These are phyloP conservation scores for Oplegnathus fasciatus DNA, from an alignment of 2,113 vertebrate genomes.

Conservation along the genomic window DNA sequence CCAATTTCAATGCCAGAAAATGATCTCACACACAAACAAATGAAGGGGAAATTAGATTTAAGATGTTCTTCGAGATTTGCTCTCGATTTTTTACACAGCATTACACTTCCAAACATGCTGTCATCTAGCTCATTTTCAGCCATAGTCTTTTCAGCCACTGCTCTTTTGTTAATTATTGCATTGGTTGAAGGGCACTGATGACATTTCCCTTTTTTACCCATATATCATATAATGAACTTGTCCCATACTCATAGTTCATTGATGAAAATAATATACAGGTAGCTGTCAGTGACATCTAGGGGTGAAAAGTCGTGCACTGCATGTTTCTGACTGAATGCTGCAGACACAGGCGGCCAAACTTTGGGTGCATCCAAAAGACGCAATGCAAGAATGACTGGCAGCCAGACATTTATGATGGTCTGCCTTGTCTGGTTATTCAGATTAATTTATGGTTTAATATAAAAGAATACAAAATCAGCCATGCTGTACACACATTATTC, in stretches of 20 bases:
- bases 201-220: neutral
- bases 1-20: slow-evolving; percentile 49
- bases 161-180: neutral
- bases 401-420: neutral
- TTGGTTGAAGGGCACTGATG: neutral
- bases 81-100: neutral
- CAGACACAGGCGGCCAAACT: neutral
- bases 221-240: slow-evolving; percentile 1
- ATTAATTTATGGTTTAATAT: neutral
- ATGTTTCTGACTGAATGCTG: slow-evolving; percentile 12
- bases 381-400: neutral
- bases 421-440: neutral
- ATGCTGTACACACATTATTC: neutral
- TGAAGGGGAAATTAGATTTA: slow-evolving; percentile 8
- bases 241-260: neutral
- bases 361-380: neutral
- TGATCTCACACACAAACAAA: slow-evolving; percentile 43
- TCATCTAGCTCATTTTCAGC: slow-evolving; percentile 6
- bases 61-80: slow-evolving; percentile 3
- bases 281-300: slow-evolving; percentile 80
- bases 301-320: slow-evolving; percentile 54
- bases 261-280: slow-evolving; percentile 12
- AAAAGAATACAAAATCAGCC: neutral
- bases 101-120: slow-evolving; percentile 20
- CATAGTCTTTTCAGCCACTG: neutral